A percentile compares a stretch with the other conserved stretches of the same genome.
Conservation (phyloP, 2,888 invertebrate genomes). For the Panopea generosa region DNA sequence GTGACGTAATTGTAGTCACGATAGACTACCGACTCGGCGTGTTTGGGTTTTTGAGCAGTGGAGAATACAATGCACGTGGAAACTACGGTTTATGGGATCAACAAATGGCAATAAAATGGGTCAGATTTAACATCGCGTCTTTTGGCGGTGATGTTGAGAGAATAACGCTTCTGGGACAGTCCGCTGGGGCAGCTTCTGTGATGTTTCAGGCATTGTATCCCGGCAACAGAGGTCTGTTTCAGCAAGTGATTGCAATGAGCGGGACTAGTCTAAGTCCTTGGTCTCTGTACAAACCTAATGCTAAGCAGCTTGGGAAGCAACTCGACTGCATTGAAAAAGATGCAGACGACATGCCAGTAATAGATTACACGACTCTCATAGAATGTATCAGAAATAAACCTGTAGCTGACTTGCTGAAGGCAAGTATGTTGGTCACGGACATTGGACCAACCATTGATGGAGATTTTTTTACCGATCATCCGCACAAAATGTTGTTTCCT, state of each 20-base stretch:
- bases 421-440: constrained; percentile 19
- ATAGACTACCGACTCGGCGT: constrained; percentile 56
- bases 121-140: constrained; percentile 49
- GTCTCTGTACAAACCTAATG: constrained; percentile 44
- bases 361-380: constrained; percentile 10
- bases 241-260: constrained; percentile 54
- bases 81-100: constrained; percentile 64
- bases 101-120: constrained; percentile 55
- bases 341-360: neutral
- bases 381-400: constrained; percentile 43
- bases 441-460: constrained; percentile 56
- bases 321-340: constrained; percentile 31
- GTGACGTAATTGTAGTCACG: constrained; percentile 53
- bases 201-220: constrained; percentile 53
- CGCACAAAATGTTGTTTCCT: constrained; percentile 25
- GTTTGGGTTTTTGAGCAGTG: constrained; percentile 56
- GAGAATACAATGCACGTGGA: constrained; percentile 29
- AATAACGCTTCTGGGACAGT: constrained; percentile 52
- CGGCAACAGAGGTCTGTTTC: constrained; percentile 54
- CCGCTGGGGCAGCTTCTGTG: constrained; percentile 49
- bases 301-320: constrained; percentile 24
- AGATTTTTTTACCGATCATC: constrained; percentile 50
- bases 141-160: constrained; percentile 56
- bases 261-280: constrained; percentile 48
- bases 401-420: constrained; percentile 30